These are phyloP conservation scores for Abrostola tripartita DNA, from an alignment of 2,888 invertebrate species.

Conservation along the genomic window DNA sequence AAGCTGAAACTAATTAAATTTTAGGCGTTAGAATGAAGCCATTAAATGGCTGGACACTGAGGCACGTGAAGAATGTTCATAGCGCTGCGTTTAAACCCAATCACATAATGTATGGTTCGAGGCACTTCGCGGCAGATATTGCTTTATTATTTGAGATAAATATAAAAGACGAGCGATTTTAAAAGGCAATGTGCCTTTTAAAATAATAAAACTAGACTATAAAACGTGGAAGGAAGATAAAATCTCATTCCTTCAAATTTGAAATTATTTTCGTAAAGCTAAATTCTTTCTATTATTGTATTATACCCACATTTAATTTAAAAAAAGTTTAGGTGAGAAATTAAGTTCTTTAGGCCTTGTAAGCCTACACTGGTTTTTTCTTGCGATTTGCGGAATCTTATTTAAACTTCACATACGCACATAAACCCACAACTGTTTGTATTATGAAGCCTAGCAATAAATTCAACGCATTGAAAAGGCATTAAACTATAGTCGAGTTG, in stretches of 20 bases:
- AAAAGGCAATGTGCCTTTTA: not conserved
- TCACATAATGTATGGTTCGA: constrained; percentile 49
- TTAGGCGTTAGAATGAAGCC: constrained; percentile 56
- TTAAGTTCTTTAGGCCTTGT: too few species aligned
- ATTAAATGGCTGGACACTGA: constrained; percentile 56
- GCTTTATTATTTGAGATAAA: constrained; percentile 15
- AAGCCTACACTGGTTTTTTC: too few species aligned
- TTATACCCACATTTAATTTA: too few species aligned
- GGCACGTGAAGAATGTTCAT: constrained; percentile 61
- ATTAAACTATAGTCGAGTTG: constrained; percentile 59
- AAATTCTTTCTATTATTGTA: too few species aligned
- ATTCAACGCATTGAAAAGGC: constrained; percentile 56
- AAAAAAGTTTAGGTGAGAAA: too few species aligned
- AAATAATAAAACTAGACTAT: not conserved
- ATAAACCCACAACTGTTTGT: constrained; percentile 39
- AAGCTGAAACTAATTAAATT: constrained; percentile 57
- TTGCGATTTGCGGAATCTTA: not conserved
- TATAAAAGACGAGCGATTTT: not conserved
- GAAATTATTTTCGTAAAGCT: too few species aligned
- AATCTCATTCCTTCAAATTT: too few species aligned
- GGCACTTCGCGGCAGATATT: constrained; percentile 33
- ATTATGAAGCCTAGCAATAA: constrained; percentile 47
- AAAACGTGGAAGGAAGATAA: not conserved
- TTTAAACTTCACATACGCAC: constrained; percentile 7
- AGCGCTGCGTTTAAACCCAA: constrained; percentile 56